Percentiles rank a stretch among this genome's conserved stretches.
Evolutionary conservation across 2,888 invertebrate genomes (phyloP).

Genomic region (Axea sp.): DNA sequence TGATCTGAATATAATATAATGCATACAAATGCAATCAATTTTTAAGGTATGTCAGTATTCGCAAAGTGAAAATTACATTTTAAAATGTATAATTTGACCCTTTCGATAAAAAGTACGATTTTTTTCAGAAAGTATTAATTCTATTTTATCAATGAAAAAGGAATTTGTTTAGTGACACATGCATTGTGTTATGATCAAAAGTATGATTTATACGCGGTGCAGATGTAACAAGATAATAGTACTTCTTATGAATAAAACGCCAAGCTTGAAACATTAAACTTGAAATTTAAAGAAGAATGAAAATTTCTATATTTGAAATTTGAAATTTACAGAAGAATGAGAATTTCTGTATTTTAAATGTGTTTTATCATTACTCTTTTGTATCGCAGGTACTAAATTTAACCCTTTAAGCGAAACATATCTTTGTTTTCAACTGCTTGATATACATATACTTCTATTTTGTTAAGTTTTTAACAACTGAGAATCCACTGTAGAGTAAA

Average conservation of each 20-base stretch:
- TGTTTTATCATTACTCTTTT: too few species aligned
- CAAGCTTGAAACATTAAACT: not conserved
- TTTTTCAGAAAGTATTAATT: constrained; percentile 27
- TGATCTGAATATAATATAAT: too few species aligned
- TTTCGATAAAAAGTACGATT: constrained; percentile 16
- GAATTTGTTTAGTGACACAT: constrained; percentile 38
- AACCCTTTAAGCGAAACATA: too few species aligned
- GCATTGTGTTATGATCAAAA: constrained; percentile 33
- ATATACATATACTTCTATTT: not conserved
- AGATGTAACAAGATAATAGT: constrained; percentile 36
- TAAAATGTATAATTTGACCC: too few species aligned
- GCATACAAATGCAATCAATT: too few species aligned
- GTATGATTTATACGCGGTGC: constrained; percentile 36
- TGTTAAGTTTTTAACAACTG: constrained; percentile 9
- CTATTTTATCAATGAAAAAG: constrained; percentile 34
- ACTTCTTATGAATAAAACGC: not conserved
- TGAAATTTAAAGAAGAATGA: too few species aligned
- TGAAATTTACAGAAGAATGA: too few species aligned
- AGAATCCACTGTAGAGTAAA: constrained; percentile 6
- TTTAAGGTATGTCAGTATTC: too few species aligned
- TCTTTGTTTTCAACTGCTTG: not conserved
- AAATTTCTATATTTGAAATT: too few species aligned
- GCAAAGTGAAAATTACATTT: too few species aligned
- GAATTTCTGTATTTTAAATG: too few species aligned
- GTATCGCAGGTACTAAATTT: too few species aligned